phyloP scores from a whole-genome alignment of 2,888 invertebrate genomes.

The Thalpophila matura region DNA sequence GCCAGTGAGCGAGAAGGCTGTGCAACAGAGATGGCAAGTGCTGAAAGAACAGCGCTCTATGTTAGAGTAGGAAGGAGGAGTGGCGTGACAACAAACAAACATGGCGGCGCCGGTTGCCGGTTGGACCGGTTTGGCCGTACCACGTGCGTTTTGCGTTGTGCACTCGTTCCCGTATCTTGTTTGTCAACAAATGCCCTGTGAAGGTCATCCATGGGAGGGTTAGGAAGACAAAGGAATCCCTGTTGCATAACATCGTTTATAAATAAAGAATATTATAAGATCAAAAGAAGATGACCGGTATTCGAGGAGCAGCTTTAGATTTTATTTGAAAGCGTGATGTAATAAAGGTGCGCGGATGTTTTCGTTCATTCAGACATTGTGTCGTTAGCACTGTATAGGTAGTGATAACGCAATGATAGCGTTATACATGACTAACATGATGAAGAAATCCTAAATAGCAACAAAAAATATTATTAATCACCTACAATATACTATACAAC shows the following conservation, averaged over 20 bases:
- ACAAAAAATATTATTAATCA: slow-evolving; percentile 1
- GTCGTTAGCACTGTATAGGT: slow-evolving; percentile 49
- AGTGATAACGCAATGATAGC: slow-evolving; percentile 22
- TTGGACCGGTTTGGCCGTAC: slow-evolving; percentile 84
- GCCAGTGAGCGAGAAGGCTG: slow-evolving; percentile 74
- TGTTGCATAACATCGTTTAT: slow-evolving; percentile 73
- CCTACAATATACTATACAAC: background rate
- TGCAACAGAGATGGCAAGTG: slow-evolving; percentile 66
- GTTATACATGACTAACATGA: background rate
- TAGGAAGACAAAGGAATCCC: slow-evolving; percentile 81
- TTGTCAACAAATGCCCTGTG: slow-evolving; percentile 89
- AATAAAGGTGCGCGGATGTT: slow-evolving; percentile 61
- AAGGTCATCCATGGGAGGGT: slow-evolving; percentile 86
- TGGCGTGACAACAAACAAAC: slow-evolving; percentile 90
- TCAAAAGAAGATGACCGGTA: slow-evolving; percentile 48
- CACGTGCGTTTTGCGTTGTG: slow-evolving; percentile 87
- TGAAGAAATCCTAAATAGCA: background rate
- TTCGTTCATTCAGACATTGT: slow-evolving; percentile 61
- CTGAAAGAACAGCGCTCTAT: slow-evolving; percentile 64
- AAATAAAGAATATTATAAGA: slow-evolving; percentile 51
- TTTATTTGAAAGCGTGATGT: slow-evolving; percentile 66
- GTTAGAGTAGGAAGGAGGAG: slow-evolving; percentile 75
- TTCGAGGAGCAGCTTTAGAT: slow-evolving; percentile 40
- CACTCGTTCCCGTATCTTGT: slow-evolving; percentile 84
- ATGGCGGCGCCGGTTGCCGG: slow-evolving; percentile 88